These are phyloP conservation scores for Epistrophella euchroma DNA, from an alignment of 2,888 invertebrate species.

Conservation along the genomic window DNA sequence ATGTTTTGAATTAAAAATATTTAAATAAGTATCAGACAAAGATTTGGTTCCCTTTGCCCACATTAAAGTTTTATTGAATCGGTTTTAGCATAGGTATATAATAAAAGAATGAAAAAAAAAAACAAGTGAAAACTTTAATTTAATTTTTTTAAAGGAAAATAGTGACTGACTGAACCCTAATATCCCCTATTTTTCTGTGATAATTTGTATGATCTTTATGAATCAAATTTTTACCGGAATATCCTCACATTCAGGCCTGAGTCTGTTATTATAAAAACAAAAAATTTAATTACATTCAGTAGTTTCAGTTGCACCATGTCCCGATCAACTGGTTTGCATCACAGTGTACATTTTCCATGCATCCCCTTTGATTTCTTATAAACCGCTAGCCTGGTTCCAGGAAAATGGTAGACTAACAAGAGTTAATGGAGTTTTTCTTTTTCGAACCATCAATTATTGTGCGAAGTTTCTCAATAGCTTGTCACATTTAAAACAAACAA, in stretches of 20 bases:
- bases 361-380: constrained; percentile 35
- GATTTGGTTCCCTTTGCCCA: no score
- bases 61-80: no score
- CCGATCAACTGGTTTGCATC: constrained; percentile 3
- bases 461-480: constrained; percentile 45
- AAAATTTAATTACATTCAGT: neutral
- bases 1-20: no score
- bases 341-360: neutral
- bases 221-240: neutral
- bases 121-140: no score
- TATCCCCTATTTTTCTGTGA: no score
- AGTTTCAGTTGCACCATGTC: neutral
- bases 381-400: constrained; percentile 22
- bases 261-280: neutral
- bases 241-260: neutral
- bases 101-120: no score
- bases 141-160: no score
- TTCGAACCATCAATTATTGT: constrained; percentile 45
- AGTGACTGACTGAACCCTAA: no score
- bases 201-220: neutral
- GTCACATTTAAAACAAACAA: neutral
- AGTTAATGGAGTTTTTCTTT: constrained; percentile 51
- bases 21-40: no score
- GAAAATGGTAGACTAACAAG: constrained; percentile 38
- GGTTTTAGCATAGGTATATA: no score